Evolutionary conservation across 2,888 invertebrate genomes (phyloP).

Genomic region (Oligia latruncula): DNA sequence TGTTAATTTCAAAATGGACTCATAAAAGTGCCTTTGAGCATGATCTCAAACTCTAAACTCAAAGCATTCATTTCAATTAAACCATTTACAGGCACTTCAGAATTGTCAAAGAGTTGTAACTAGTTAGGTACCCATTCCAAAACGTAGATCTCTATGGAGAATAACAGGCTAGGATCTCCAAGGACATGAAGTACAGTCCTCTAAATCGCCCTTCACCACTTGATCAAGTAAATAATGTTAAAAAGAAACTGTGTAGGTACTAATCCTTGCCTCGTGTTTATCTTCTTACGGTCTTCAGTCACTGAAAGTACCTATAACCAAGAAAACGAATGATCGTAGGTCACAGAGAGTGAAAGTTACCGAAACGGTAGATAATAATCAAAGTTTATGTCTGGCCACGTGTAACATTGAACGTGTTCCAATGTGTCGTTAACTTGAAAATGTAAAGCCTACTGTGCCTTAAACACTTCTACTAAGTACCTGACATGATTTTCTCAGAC

Average conservation of each 20-base stretch:
- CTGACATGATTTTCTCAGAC: neutral
- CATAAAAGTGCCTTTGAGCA: neutral
- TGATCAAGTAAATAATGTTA: neutral
- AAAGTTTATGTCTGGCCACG: neutral
- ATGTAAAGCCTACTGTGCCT: neutral
- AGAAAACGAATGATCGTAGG: neutral
- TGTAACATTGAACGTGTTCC: neutral
- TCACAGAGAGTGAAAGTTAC: neutral
- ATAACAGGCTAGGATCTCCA: neutral
- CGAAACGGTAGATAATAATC: neutral
- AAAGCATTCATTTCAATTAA: neutral
- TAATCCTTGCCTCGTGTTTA: neutral
- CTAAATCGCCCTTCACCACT: neutral
- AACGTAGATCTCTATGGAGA: neutral
- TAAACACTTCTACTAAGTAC: neutral
- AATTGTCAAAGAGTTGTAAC: neutral
- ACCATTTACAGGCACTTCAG: neutral
- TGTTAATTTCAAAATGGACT: neutral
- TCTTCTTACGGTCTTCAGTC: neutral
- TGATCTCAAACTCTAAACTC: neutral
- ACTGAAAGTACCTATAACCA: too few relatives aligned
- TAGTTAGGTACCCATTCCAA: neutral
- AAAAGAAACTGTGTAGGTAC: neutral
- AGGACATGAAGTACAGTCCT: neutral
- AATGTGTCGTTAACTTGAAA: neutral